A percentile compares a stretch with the other conserved stretches of the same genome.
phyloP scores from a whole-genome alignment of 2,888 invertebrate species.

The Seira ritae region DNA sequence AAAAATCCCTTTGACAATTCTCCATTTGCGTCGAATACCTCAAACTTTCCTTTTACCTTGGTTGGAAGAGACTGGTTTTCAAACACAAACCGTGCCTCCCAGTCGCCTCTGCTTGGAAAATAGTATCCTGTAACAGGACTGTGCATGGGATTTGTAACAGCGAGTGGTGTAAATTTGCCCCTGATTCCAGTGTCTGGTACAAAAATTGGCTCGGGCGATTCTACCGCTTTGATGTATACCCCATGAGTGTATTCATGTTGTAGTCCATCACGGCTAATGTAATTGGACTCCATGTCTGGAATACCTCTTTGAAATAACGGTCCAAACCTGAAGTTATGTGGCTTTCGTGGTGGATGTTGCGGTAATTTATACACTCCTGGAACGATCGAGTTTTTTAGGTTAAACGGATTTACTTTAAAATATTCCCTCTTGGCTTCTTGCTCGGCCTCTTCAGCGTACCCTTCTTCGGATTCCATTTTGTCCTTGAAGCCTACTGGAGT shows the following conservation, averaged over 20 bases:
- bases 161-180: conserved; percentile 5
- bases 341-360: neutral
- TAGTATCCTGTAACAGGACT: neutral
- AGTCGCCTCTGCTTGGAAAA: no score
- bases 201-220: conserved; percentile 24
- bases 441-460: neutral
- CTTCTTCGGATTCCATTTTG: neutral
- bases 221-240: neutral
- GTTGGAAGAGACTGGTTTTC: no score
- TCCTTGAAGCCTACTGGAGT: conserved; percentile 12
- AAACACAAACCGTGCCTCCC: no score
- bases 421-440: neutral
- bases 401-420: neutral
- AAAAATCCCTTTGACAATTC: no score
- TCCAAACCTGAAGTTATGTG: conserved; percentile 16
- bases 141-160: neutral
- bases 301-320: neutral
- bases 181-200: conserved; percentile 26
- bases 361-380: neutral
- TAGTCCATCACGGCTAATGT: neutral
- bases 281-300: neutral
- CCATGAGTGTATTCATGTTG: neutral
- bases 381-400: neutral
- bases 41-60: no score
- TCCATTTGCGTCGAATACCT: no score